Percentiles rank a stretch among this genome's conserved stretches.
Conservation (phyloP, 92 coral and sea anemone species). For the Micromussa lordhowensis region DNA sequence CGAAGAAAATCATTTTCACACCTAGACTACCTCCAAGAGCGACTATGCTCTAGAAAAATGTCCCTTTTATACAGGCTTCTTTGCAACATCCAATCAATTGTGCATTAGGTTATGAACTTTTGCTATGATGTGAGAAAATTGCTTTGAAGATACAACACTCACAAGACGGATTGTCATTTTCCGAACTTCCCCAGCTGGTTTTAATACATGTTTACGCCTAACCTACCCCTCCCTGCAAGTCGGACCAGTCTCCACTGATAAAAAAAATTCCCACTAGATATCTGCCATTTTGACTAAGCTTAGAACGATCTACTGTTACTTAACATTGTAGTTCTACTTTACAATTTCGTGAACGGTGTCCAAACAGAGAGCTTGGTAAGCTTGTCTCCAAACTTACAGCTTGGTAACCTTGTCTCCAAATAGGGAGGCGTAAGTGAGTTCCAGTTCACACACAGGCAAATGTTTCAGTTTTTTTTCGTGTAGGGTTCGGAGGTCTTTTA, state of each 20-base stretch:
- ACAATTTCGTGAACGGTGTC: conserved; percentile 62
- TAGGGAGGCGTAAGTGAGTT: conserved; percentile 77
- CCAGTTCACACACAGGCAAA: conserved; percentile 79
- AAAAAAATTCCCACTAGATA: neutral
- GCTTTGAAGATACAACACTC: neutral
- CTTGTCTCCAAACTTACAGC: conserved; percentile 41
- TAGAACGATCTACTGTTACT: neutral
- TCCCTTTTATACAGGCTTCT: neutral
- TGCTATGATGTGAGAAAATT: neutral
- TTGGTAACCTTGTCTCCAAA: conserved; percentile 86
- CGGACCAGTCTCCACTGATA: neutral
- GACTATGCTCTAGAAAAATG: neutral
- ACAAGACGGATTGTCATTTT: neutral
- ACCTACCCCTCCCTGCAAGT: too few species aligned
- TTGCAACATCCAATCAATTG: neutral
- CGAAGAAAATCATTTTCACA: neutral
- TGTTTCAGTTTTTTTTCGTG: conserved; percentile 74
- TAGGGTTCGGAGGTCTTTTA: conserved; percentile 69
- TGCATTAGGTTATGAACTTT: neutral
- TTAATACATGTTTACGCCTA: too few species aligned
- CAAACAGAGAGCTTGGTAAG: neutral
- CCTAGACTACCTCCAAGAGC: neutral
- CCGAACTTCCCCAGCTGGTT: too few species aligned
- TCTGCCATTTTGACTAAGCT: neutral
- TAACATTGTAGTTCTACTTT: neutral